Conservation (phyloP, 2,113 vertebrate species). For the Eublepharis macularius region DNA sequence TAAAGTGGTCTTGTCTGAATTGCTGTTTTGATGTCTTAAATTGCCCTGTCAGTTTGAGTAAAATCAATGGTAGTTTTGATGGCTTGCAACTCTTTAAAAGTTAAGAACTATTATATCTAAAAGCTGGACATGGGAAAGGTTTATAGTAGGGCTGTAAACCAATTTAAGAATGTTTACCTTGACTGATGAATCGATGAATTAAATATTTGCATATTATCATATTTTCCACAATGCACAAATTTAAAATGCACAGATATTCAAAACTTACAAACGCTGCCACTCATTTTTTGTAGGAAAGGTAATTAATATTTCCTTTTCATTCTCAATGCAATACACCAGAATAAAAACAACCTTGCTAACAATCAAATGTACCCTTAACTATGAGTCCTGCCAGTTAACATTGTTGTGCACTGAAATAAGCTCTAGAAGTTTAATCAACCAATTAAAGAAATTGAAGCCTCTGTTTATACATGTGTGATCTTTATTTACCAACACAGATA, state of each 20-base stretch:
- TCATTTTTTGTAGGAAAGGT: neutral
- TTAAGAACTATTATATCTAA: too few relatives aligned
- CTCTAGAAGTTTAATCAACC: neutral
- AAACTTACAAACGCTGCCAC: neutral
- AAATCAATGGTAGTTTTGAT: too few relatives aligned
- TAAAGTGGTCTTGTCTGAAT: too few relatives aligned
- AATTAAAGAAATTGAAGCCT: neutral
- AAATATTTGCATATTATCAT: neutral
- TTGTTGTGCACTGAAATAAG: neutral
- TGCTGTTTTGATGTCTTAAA: too few relatives aligned
- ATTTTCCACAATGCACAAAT: neutral
- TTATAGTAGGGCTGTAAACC: too few relatives aligned
- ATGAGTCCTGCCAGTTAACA: neutral
- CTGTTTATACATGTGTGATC: neutral
- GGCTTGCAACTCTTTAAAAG: too few relatives aligned
- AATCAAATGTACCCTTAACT: neutral
- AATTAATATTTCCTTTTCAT: neutral
- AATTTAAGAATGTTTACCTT: too few relatives aligned
- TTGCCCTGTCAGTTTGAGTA: too few relatives aligned
- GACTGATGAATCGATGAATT: too few relatives aligned
- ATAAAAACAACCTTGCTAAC: neutral
- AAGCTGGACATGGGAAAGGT: too few relatives aligned
- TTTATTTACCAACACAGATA: neutral
- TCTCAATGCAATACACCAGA: neutral
- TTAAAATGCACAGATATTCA: neutral